These are phyloP conservation scores for cat (Felis catus) DNA, from an alignment of 2,113 vertebrate species.

Conservation along the genomic window F.catus_Fca126_mat1.0 CM031421.1:52450001-52450500, in stretches of 20 bases:
- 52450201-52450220: background rate
- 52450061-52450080: background rate
- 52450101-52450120: background rate
- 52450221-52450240: background rate
- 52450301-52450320: background rate
- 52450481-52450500: background rate
- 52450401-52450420: accelerated
- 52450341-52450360: background rate
- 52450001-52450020: too few relatives aligned
- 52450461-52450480: background rate
- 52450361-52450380: background rate
- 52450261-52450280: background rate
- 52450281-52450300: background rate
- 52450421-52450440: background rate
- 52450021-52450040: too few relatives aligned
- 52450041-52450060: too few relatives aligned
- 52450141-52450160: background rate
- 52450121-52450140: background rate
- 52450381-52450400: background rate
- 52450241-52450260: background rate
- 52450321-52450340: background rate
- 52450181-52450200: background rate
- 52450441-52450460: background rate
- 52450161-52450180: background rate
- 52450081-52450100: background rate